phyloP scores from a whole-genome alignment of 2,113 vertebrate species.

The Struthio camelus region DNA sequence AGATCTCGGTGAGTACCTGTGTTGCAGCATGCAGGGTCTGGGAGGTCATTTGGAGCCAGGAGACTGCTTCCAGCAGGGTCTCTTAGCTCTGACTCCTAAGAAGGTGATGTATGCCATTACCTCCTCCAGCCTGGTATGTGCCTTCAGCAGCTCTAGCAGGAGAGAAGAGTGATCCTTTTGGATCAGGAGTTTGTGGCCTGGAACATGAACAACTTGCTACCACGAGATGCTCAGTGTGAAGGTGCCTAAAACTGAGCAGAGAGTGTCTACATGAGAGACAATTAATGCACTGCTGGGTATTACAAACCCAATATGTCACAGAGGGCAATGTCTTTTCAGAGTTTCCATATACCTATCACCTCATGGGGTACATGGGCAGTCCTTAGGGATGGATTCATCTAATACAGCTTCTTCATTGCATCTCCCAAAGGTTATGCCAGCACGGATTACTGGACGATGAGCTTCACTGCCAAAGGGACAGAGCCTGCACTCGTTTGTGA shows the following conservation, averaged over 20 bases:
- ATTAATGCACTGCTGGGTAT: rapidly evolving
- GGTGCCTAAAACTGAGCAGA: neutral
- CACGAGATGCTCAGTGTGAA: neutral
- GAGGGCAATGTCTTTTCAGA: neutral
- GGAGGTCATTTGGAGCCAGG: neutral
- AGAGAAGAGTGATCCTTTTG: neutral
- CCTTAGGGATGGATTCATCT: neutral
- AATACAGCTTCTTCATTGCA: neutral
- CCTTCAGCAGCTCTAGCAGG: neutral
- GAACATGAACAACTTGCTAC: neutral
- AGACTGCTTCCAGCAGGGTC: neutral
- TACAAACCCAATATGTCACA: neutral
- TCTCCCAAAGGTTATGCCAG: conserved; percentile 72
- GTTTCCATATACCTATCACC: neutral
- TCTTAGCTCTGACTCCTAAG: neutral
- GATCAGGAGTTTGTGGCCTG: neutral
- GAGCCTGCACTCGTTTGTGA: conserved; percentile 74
- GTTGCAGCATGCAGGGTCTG: neutral
- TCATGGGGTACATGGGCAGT: neutral
- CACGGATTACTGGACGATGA: conserved; percentile 68
- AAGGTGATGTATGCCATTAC: neutral
- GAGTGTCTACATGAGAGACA: neutral
- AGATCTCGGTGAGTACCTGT: conserved; percentile 72
- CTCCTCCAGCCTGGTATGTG: neutral
- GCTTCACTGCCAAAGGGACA: conserved; percentile 68